A percentile compares a stretch with the other conserved stretches of the same genome.
These are phyloP conservation scores for Ochotona princeps DNA, from an alignment of 2,113 vertebrate genomes.

Conservation along the genomic window DNA sequence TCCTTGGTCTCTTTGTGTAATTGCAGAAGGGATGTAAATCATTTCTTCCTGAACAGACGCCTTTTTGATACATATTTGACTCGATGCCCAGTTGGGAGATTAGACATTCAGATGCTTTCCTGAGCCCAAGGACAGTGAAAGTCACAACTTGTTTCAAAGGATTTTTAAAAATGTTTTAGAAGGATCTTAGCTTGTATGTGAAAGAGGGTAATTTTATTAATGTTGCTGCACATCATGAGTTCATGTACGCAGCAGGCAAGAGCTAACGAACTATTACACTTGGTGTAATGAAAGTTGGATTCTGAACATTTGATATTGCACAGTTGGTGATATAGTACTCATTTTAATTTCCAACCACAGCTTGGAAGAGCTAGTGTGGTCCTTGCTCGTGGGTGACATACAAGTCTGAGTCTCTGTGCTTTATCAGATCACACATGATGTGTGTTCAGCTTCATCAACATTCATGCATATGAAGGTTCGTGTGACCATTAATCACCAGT, in stretches of 20 bases:
- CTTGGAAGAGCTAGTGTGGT: neutral
- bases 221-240: constrained; percentile 29
- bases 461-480: neutral
- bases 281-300: constrained; percentile 37
- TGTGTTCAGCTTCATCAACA: neutral
- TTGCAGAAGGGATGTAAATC: constrained; percentile 74
- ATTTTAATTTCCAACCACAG: constrained; percentile 16
- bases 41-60: constrained; percentile 65
- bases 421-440: neutral
- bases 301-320: constrained; percentile 1
- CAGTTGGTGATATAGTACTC: neutral
- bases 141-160: constrained; percentile 83
- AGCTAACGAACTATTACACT: constrained; percentile 55
- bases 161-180: constrained; percentile 30
- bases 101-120: constrained; percentile 83
- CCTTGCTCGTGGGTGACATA: neutral
- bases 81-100: constrained; percentile 84
- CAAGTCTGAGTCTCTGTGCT: neutral
- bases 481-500: neutral
- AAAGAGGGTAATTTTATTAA: constrained; percentile 65
- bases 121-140: constrained; percentile 63
- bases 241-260: constrained; percentile 56
- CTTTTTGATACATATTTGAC: constrained; percentile 87
- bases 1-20: constrained; percentile 82
- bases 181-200: constrained; percentile 59